Conservation (phyloP, 1,140 invertebrate genomes). For the Orius insidiosus region DNA sequence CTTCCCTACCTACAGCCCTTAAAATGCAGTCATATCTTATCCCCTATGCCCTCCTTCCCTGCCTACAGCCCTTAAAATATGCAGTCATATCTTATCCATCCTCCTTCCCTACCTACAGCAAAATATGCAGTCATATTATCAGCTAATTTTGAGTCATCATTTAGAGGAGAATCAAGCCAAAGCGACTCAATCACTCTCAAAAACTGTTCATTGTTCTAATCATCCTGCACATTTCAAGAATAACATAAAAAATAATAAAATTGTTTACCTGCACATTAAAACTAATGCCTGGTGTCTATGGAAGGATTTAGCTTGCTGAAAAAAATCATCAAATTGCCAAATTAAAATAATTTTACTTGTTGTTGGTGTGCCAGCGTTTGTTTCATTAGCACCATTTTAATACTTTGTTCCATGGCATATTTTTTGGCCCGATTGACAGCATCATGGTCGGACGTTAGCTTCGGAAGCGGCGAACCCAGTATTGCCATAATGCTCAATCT, state of each 20-base stretch:
- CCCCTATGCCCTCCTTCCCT: no score
- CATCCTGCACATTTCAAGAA: conserved; percentile 13
- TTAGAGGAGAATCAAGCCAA: conserved; percentile 15
- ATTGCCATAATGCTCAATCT: conserved; percentile 33
- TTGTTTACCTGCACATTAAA: conserved; percentile 61
- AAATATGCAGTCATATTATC: conserved; percentile 37
- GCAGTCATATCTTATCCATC: conserved; percentile 46
- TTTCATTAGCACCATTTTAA: conserved; percentile 96
- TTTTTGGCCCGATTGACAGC: conserved; percentile 73
- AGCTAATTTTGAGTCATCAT: conserved; percentile 26
- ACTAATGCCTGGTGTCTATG: conserved; percentile 86
- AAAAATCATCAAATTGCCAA: conserved; percentile 21
- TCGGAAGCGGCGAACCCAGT: conserved; percentile 58
- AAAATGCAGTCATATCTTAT: no score
- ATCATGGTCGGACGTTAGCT: conserved; percentile 67
- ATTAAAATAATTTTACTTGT: conserved; percentile 38
- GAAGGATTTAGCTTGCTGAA: conserved; percentile 36
- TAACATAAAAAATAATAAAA: conserved; percentile 9
- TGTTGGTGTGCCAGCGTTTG: conserved; percentile 97
- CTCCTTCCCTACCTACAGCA: no score
- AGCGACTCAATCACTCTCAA: conserved; percentile 17
- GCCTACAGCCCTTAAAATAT: no score
- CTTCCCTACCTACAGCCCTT: no score
- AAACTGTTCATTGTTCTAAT: conserved; percentile 8
- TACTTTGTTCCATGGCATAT: conserved; percentile 96